A percentile compares a stretch with the other conserved stretches of the same genome.
Conservation (phyloP, 2,113 vertebrate genomes). For the Chionis minor region DNA sequence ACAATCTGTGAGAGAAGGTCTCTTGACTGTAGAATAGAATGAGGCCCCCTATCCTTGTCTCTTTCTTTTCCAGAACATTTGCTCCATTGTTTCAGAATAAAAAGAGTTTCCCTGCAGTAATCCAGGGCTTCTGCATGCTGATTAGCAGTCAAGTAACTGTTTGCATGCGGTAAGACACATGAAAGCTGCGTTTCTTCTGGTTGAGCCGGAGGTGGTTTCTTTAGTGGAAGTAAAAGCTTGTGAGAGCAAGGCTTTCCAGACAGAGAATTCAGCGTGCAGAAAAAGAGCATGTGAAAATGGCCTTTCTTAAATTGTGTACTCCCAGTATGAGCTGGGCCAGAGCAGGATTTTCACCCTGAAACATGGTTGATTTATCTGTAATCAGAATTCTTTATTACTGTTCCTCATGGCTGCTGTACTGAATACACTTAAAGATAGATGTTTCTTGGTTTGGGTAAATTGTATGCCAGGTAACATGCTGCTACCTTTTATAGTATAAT, state of each 20-base stretch:
- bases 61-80: slow-evolving; percentile 36
- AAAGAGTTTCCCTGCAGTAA: slow-evolving; percentile 10
- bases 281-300: background rate
- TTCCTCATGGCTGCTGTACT: background rate
- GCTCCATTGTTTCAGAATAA: slow-evolving; percentile 37
- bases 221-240: slow-evolving; percentile 11
- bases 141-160: slow-evolving; percentile 37
- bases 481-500: background rate
- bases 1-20: background rate
- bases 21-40: slow-evolving; percentile 7
- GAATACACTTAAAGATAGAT: background rate
- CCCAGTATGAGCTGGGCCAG: background rate
- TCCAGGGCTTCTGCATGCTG: background rate
- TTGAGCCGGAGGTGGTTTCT: background rate
- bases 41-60: background rate
- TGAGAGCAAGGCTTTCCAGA: background rate
- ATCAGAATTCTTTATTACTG: background rate
- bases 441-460: background rate
- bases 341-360: background rate
- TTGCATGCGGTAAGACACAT: background rate
- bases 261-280: background rate
- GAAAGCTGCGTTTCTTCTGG: slow-evolving; percentile 27
- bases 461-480: background rate
- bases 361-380: background rate
- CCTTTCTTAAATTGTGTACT: background rate